Conservation (phyloP, 2,888 invertebrate genomes). For the Netelia inedita region DNA sequence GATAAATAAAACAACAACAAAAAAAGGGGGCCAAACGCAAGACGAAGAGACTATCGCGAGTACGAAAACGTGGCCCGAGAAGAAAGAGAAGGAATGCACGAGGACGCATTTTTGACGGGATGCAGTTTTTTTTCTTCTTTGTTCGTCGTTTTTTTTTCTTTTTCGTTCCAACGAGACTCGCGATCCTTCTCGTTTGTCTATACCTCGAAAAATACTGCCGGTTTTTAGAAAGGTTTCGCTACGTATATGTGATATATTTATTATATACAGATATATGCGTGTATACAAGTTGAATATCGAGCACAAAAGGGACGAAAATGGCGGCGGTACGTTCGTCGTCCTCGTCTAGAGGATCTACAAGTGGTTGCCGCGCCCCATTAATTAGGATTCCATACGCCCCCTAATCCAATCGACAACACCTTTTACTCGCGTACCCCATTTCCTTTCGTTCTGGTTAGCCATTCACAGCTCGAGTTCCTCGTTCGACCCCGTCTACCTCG, state of each 20-base stretch:
- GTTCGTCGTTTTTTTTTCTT: no score
- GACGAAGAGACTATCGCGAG: background rate
- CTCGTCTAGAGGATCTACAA: slow-evolving; percentile 1
- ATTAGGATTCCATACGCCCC: slow-evolving; percentile 42
- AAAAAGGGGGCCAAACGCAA: slow-evolving; percentile 17
- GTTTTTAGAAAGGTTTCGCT: slow-evolving; percentile 77
- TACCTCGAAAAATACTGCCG: slow-evolving; percentile 78
- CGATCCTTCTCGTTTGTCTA: slow-evolving; percentile 57
- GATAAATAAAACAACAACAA: slow-evolving; percentile 71
- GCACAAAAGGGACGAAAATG: background rate
- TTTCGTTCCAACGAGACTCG: slow-evolving; percentile 21
- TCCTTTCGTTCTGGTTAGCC: slow-evolving; percentile 78
- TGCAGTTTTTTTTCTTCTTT: slow-evolving; percentile 41
- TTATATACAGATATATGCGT: background rate
- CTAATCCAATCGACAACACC: slow-evolving; percentile 48
- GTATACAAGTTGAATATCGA: background rate
- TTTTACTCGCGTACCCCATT: slow-evolving; percentile 74
- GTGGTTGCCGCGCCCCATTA: slow-evolving; percentile 56
- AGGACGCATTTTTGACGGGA: slow-evolving; percentile 52
- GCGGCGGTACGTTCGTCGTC: slow-evolving; percentile 5
- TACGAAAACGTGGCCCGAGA: slow-evolving; percentile 36
- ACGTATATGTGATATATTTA: background rate
- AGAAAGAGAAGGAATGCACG: slow-evolving; percentile 8
- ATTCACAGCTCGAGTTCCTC: slow-evolving; percentile 75
- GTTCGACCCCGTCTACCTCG: background rate